phyloP scores from a whole-genome alignment of 2,888 invertebrate species.

The Timema cristinae region DNA sequence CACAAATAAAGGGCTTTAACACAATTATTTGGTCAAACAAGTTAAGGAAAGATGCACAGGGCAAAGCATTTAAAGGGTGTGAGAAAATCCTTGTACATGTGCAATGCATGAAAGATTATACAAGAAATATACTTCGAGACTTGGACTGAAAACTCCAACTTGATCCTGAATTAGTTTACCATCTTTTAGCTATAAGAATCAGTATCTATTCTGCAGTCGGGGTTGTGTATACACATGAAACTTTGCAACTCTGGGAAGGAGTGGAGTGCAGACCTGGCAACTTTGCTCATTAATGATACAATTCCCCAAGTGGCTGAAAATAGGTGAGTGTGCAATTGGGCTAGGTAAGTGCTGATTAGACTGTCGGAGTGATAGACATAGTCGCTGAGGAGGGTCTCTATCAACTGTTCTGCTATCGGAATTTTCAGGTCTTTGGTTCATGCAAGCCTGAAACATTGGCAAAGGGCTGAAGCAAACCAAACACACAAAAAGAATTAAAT shows the following conservation, averaged over 20 bases:
- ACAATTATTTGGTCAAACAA: background rate
- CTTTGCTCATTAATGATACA: background rate
- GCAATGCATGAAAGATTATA: background rate
- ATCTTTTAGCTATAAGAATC: background rate
- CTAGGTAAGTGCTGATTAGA: background rate
- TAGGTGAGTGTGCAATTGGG: background rate
- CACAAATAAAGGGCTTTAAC: slow-evolving; percentile 8
- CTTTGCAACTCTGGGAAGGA: background rate
- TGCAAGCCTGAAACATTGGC: background rate
- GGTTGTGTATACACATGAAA: slow-evolving; percentile 1
- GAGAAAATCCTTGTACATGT: background rate
- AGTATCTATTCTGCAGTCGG: slow-evolving; percentile 1
- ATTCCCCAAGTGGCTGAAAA: background rate
- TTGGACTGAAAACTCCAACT: too few relatives aligned
- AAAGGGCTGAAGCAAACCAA: background rate
- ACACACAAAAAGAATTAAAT: background rate
- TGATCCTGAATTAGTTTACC: background rate
- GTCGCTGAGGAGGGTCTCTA: slow-evolving; percentile 9
- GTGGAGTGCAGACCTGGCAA: background rate
- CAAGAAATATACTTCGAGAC: background rate
- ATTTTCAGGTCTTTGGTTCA: background rate
- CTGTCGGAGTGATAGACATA: slow-evolving; percentile 1
- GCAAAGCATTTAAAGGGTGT: background rate
- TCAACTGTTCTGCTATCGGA: slow-evolving; percentile 4
- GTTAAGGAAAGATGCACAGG: background rate